A percentile compares a stretch with the other conserved stretches of the same genome.
These are phyloP conservation scores for Andrena fulva DNA, from an alignment of 2,888 invertebrate genomes.

Conservation along the genomic window DNA sequence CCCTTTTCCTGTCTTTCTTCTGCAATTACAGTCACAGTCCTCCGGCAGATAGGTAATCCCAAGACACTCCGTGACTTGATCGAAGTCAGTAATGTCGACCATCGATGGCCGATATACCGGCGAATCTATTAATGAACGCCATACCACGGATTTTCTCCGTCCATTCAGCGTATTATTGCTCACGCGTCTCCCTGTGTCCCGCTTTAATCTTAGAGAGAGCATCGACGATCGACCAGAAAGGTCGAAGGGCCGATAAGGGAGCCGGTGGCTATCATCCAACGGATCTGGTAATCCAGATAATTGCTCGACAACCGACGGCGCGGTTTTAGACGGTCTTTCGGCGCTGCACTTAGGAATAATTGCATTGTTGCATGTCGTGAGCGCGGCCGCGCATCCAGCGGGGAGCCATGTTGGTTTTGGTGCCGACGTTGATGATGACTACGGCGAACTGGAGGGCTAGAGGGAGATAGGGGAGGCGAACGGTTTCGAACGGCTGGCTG, in stretches of 20 bases:
- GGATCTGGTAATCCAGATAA: constrained; percentile 59
- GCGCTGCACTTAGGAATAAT: constrained; percentile 64
- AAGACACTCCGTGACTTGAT: too few species aligned
- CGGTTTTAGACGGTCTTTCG: constrained; percentile 59
- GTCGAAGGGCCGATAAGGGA: background rate
- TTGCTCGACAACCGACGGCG: constrained; percentile 45
- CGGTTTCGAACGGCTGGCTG: constrained; percentile 69
- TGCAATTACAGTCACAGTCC: background rate
- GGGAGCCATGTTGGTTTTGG: constrained; percentile 61
- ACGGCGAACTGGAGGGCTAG: constrained; percentile 30
- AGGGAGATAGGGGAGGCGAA: constrained; percentile 30
- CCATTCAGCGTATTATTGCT: constrained; percentile 1
- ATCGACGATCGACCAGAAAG: background rate
- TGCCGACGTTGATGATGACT: constrained; percentile 49
- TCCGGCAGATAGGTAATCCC: background rate
- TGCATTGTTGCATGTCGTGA: constrained; percentile 55
- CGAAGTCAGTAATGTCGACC: too few species aligned
- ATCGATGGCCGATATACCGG: background rate
- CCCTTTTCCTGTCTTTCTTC: background rate
- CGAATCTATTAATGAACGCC: background rate
- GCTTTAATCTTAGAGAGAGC: constrained; percentile 49
- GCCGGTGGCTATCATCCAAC: constrained; percentile 37
- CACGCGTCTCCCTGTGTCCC: background rate
- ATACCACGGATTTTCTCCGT: constrained; percentile 6
- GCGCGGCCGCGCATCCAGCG: constrained; percentile 16